A percentile compares a stretch with the other conserved stretches of the same genome.
Evolutionary conservation across 2,113 vertebrate species (phyloP).

Genomic region (Muntiacus muntjak): DNA sequence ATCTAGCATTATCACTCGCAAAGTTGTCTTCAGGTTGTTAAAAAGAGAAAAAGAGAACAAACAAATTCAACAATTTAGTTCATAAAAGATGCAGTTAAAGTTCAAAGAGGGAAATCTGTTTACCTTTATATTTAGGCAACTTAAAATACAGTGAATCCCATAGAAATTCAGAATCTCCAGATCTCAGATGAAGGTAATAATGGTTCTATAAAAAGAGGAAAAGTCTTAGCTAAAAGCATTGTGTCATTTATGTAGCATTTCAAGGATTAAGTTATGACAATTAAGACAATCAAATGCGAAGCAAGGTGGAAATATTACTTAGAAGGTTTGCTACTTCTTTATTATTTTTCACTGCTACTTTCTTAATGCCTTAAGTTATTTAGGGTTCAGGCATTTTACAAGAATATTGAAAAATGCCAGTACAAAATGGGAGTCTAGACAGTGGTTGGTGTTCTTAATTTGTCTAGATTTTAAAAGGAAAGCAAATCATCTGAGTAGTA

Average conservation of each 20-base stretch:
- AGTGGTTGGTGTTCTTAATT: slow-evolving; percentile 15
- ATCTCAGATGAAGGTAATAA: neutral
- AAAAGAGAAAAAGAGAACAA: neutral
- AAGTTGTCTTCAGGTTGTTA: neutral
- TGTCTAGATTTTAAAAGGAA: slow-evolving; percentile 41
- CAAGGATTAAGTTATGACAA: neutral
- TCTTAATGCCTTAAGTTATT: neutral
- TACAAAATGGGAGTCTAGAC: slow-evolving; percentile 20
- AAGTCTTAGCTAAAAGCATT: neutral
- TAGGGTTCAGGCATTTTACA: neutral
- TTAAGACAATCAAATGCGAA: neutral
- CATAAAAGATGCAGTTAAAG: neutral
- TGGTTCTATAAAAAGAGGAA: neutral
- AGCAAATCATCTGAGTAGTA: neutral
- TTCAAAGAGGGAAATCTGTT: slow-evolving; percentile 23
- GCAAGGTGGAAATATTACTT: neutral
- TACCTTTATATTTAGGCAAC: neutral
- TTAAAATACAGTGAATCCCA: neutral
- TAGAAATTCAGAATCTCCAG: neutral
- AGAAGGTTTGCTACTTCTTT: neutral
- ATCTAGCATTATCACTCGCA: neutral
- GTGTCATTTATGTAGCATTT: neutral
- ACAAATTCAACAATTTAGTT: neutral
- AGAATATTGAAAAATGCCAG: slow-evolving; percentile 35
- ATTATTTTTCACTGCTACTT: neutral